A percentile compares a stretch with the other conserved stretches of the same genome.
Evolutionary conservation across 2,888 invertebrate genomes (phyloP).

Genomic region (Apamea crenata): DNA sequence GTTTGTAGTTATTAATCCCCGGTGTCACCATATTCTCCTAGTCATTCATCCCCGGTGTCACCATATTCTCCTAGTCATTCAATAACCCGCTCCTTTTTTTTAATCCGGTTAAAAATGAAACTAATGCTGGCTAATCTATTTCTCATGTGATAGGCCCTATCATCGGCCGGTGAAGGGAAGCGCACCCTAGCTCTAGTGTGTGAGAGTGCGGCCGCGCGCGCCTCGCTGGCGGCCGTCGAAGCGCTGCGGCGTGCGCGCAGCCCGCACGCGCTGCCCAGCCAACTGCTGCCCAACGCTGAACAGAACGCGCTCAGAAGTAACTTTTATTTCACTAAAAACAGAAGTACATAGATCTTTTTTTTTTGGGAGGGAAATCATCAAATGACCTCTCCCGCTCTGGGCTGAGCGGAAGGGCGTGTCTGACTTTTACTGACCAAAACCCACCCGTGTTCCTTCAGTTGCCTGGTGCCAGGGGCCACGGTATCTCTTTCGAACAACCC

Average conservation of each 20-base stretch:
- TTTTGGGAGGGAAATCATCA: too few species aligned
- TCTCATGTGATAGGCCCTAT: constrained; percentile 71
- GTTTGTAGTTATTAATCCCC: neutral
- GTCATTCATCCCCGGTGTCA: neutral
- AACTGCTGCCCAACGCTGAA: constrained; percentile 70
- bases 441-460: too few species aligned
- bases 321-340: neutral
- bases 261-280: constrained; percentile 72
- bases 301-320: constrained; percentile 75
- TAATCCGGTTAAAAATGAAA: neutral
- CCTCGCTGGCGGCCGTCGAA: constrained; percentile 75
- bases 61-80: neutral
- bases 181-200: constrained; percentile 74
- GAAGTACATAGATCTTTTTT: neutral
- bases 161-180: constrained; percentile 76
- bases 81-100: neutral
- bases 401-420: too few species aligned
- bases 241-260: constrained; percentile 74
- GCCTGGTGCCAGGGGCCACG: too few species aligned
- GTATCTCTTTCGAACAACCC: too few species aligned
- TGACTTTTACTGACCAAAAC: too few species aligned
- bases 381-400: too few species aligned
- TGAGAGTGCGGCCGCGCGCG: constrained; percentile 70
- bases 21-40: neutral
- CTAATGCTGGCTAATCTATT: neutral